phyloP scores from a whole-genome alignment of 2,113 vertebrate species.

The Asarcornis scutulata region DNA sequence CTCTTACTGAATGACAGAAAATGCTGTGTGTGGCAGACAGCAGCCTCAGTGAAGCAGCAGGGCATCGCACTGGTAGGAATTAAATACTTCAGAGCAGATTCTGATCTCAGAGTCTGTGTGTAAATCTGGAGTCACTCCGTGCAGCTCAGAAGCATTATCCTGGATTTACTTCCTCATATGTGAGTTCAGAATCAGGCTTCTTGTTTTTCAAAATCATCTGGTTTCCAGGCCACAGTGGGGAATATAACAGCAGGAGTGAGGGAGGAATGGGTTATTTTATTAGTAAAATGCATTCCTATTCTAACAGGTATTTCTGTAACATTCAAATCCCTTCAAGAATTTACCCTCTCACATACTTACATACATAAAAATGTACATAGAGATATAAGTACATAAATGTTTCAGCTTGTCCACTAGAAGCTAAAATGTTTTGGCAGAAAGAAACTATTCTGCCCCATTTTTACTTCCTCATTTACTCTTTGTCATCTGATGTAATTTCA shows the following conservation, averaged over 20 bases:
- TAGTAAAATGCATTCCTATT: constrained; percentile 21
- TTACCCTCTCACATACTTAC: not conserved
- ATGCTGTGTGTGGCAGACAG: not conserved
- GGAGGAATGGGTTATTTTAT: constrained; percentile 35
- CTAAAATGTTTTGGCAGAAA: not conserved
- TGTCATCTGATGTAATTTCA: not conserved
- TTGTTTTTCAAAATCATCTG: constrained; percentile 19
- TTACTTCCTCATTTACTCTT: not conserved
- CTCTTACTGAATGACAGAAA: not conserved
- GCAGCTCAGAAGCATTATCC: not conserved
- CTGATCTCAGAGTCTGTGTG: not conserved
- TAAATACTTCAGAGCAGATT: not conserved
- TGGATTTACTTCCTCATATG: not conserved
- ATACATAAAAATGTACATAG: not conserved
- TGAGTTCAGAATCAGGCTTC: not conserved
- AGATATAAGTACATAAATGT: not conserved
- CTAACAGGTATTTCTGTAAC: not conserved
- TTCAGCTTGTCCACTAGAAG: not conserved
- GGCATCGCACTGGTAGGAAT: not conserved
- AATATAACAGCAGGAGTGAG: not conserved
- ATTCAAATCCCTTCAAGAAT: not conserved
- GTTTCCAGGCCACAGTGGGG: constrained; percentile 28
- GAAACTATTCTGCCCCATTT: not conserved
- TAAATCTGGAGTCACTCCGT: not conserved
- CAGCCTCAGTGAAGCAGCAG: constrained; percentile 34